Percentiles rank a stretch among this genome's conserved stretches.
Conservation (phyloP, 2,797 vertebrate species). For the Phataginus tetradactyla region DNA sequence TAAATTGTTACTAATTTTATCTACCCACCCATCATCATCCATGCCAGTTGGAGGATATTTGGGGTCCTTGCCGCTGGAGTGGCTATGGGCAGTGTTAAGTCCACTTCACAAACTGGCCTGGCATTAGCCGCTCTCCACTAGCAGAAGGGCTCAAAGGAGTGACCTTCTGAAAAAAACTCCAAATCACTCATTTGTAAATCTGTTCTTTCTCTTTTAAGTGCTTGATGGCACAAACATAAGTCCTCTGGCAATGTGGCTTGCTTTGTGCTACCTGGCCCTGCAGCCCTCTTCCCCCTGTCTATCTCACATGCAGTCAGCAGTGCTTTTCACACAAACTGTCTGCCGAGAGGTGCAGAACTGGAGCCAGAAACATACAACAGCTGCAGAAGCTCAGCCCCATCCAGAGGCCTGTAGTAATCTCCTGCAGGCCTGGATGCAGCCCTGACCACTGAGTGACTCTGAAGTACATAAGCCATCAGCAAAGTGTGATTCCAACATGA, state of each 20-base stretch:
- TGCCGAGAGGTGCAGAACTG: constrained; percentile 56
- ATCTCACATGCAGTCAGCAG: not conserved
- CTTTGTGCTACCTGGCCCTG: not conserved
- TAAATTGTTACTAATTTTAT: not conserved
- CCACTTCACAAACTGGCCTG: not conserved
- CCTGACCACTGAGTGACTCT: constrained; percentile 4
- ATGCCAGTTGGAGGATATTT: not conserved
- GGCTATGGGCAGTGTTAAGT: not conserved
- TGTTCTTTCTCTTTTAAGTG: constrained; percentile 2
- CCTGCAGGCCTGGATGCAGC: not conserved
- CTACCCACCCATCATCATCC: not conserved
- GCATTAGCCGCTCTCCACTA: not conserved
- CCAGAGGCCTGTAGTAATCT: constrained; percentile 17
- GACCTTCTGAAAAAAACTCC: not conserved
- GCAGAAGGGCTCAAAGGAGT: not conserved
- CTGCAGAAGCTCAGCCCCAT: constrained; percentile 60
- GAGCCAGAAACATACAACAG: constrained; percentile 66
- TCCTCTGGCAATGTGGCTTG: not conserved
- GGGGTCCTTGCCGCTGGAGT: not conserved
- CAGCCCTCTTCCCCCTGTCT: not conserved
- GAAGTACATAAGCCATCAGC: not conserved
- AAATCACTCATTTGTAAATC: not conserved
- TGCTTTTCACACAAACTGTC: constrained; percentile 22
- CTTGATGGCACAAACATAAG: not conserved
- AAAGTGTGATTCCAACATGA: constrained; percentile 51